Conservation (phyloP, 2,888 invertebrate genomes). For the Zaprionus bogoriensis region DNA sequence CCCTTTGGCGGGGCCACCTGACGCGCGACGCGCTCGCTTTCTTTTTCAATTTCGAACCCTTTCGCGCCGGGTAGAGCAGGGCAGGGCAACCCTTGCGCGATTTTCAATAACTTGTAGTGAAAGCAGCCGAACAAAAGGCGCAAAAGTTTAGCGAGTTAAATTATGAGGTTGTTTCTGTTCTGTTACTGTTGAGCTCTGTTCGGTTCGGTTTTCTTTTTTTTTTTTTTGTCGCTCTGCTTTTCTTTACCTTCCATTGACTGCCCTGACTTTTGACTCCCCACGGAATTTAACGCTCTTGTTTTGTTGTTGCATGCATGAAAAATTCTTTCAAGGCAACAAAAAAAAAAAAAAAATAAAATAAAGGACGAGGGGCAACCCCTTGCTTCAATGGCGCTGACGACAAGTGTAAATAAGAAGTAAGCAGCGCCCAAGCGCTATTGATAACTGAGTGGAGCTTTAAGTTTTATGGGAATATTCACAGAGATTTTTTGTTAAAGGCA, state of each 20-base stretch:
- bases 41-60: constrained; percentile 75
- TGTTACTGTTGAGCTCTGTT: constrained; percentile 43
- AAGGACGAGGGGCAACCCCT: background rate
- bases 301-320: constrained; percentile 65
- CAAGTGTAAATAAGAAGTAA: constrained; percentile 14
- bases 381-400: constrained; percentile 3
- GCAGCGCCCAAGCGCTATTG: constrained; percentile 42
- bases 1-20: constrained; percentile 55
- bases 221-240: constrained; percentile 12
- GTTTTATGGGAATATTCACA: constrained; percentile 7
- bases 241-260: constrained; percentile 30
- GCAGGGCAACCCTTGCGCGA: constrained; percentile 66
- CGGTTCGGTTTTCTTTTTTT: constrained; percentile 24
- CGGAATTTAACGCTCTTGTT: constrained; percentile 59
- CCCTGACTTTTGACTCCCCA: constrained; percentile 63
- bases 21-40: constrained; percentile 57
- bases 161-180: constrained; percentile 68
- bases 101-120: constrained; percentile 74
- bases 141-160: constrained; percentile 73
- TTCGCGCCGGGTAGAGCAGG: constrained; percentile 41
- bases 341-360: background rate
- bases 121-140: constrained; percentile 69
- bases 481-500: background rate
- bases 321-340: no score
- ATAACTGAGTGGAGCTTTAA: constrained; percentile 34